Conservation (phyloP, 2,888 invertebrate species). For the Endomychus coccineus region DNA sequence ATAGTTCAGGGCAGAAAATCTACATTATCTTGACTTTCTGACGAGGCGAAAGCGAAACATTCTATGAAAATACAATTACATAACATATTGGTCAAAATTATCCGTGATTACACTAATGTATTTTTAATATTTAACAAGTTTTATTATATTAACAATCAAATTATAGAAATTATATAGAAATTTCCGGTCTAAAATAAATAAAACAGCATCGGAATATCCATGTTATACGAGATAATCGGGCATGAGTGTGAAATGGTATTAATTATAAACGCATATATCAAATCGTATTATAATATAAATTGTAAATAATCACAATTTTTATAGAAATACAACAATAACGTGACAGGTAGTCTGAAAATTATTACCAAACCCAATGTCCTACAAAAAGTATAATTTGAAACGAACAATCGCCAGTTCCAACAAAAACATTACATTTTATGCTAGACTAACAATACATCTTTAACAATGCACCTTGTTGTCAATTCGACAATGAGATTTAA, state of each 20-base stretch:
- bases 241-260: slow-evolving; percentile 15
- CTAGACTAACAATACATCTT: slow-evolving; percentile 30
- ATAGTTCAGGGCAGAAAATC: too few species aligned
- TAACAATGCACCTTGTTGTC: slow-evolving; percentile 37
- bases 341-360: slow-evolving; percentile 2
- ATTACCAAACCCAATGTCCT: slow-evolving; percentile 14
- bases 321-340: slow-evolving; percentile 7
- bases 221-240: too few species aligned
- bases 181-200: too few species aligned
- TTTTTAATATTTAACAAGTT: too few species aligned
- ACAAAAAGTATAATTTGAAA: slow-evolving; percentile 31
- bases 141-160: too few species aligned
- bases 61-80: too few species aligned
- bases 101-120: too few species aligned
- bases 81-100: too few species aligned
- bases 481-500: slow-evolving; percentile 39
- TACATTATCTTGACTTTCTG: too few species aligned
- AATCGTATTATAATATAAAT: slow-evolving; percentile 8
- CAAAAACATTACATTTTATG: slow-evolving; percentile 12
- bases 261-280: slow-evolving; percentile 16
- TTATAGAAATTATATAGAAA: too few species aligned
- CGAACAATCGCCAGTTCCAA: slow-evolving; percentile 25
- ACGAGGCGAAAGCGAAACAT: too few species aligned
- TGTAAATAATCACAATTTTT: slow-evolving; percentile 10
- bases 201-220: too few species aligned